A percentile compares a stretch with the other conserved stretches of the same genome.
Evolutionary conservation across 2,797 vertebrate species (phyloP).

Genomic region (Sphaeramia orbicularis): DNA sequence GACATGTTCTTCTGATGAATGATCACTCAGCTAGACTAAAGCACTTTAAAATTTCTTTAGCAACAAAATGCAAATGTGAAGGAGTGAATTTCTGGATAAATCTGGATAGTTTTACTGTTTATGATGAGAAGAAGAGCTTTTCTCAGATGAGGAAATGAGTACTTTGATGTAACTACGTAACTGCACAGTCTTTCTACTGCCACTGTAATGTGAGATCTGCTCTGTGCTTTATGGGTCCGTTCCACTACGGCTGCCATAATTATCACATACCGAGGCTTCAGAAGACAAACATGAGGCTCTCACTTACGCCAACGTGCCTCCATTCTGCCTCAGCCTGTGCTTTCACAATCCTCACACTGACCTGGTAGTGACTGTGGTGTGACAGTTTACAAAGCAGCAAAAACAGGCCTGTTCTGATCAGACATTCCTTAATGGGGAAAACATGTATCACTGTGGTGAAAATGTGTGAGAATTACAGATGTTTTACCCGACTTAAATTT

Average conservation of each 20-base stretch:
- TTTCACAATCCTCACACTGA: slow-evolving; percentile 43
- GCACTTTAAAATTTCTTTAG: neutral
- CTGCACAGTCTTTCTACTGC: slow-evolving; percentile 14
- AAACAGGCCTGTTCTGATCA: no score
- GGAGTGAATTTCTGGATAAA: neutral
- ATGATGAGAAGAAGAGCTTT: slow-evolving; percentile 14
- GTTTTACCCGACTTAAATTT: no score
- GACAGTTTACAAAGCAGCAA: slow-evolving; percentile 33
- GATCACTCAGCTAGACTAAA: no score
- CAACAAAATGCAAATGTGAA: neutral
- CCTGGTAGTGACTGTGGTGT: slow-evolving; percentile 37
- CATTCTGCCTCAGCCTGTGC: slow-evolving; percentile 32
- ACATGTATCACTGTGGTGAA: slow-evolving; percentile 20
- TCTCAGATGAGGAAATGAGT: slow-evolving; percentile 3
- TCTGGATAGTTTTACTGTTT: slow-evolving; percentile 32
- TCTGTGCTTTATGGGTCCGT: slow-evolving; percentile 56
- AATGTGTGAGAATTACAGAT: no score
- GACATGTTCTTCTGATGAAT: slow-evolving; percentile 6
- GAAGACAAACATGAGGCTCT: slow-evolving; percentile 66
- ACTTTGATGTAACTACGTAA: slow-evolving; percentile 46
- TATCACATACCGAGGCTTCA: slow-evolving; percentile 72
- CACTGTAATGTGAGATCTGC: slow-evolving; percentile 48
- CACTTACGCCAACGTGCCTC: slow-evolving; percentile 38
- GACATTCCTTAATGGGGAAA: no score
- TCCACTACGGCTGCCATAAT: slow-evolving; percentile 73